These are phyloP conservation scores for Lepidothrix coronata DNA, from an alignment of 2,113 vertebrate genomes.

Conservation along the genomic window DNA sequence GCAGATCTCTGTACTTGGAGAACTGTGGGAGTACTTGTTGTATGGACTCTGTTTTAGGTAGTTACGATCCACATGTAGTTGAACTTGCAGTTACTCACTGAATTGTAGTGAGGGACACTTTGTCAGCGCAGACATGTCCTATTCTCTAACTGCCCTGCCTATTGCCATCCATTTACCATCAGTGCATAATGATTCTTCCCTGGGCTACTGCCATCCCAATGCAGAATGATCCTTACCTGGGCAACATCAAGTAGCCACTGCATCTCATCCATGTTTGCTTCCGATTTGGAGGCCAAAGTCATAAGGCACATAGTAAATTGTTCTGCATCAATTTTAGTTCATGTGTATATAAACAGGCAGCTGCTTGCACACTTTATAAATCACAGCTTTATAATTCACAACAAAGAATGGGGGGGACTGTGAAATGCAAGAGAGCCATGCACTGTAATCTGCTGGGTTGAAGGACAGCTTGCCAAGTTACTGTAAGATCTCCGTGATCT, in stretches of 20 bases:
- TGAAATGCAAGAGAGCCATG: background rate
- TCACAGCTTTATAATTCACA: background rate
- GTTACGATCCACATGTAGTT: background rate
- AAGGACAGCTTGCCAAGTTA: background rate
- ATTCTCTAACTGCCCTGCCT: background rate
- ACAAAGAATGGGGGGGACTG: fast-evolving
- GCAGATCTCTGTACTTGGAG: background rate
- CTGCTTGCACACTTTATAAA: background rate
- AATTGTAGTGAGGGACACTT: background rate
- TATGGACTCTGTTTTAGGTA: background rate
- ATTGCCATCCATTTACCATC: background rate
- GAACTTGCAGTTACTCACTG: background rate
- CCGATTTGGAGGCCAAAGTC: background rate
- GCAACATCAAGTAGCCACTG: background rate
- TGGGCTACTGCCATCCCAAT: background rate
- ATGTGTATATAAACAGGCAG: background rate
- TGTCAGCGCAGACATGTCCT: fast-evolving
- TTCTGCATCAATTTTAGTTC: background rate
- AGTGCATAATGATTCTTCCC: background rate
- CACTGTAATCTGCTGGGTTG: background rate
- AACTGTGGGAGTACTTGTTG: background rate
- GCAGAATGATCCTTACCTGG: background rate
- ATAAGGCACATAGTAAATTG: background rate
- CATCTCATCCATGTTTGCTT: background rate
- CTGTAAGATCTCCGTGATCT: background rate